phyloP scores from a whole-genome alignment of 1,140 invertebrate species.

The Thaumatotibia leucotreta region DNA sequence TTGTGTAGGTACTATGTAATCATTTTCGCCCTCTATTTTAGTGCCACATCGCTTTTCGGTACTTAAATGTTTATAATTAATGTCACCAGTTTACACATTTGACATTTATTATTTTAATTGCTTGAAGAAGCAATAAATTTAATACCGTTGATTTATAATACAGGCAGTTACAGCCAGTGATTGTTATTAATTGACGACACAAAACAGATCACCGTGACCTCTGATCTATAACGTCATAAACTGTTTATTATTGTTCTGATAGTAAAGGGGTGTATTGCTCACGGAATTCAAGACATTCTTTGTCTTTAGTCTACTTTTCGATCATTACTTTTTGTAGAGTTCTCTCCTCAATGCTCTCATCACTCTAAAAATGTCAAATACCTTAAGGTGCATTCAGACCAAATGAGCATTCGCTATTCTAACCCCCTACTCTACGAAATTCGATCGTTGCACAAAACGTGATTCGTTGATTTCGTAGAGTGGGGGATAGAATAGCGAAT shows the following conservation, averaged over 20 bases:
- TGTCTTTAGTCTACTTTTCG: too few species aligned
- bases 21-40: too few species aligned
- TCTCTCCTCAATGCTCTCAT: too few species aligned
- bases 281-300: not conserved
- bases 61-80: not conserved
- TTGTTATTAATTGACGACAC: not conserved
- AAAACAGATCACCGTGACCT: not conserved
- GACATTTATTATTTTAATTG: not conserved
- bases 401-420: too few species aligned
- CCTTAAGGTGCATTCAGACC: too few species aligned
- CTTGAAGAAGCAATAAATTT: not conserved
- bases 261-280: not conserved
- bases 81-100: not conserved
- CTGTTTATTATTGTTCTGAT: not conserved
- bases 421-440: too few species aligned
- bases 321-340: too few species aligned
- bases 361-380: too few species aligned
- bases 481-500: too few species aligned
- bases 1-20: too few species aligned
- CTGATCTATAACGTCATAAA: not conserved
- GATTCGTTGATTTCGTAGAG: too few species aligned
- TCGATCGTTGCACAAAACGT: too few species aligned
- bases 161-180: not conserved
- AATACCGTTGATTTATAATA: not conserved
- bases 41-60: not conserved